Conservation (phyloP, 2,888 invertebrate species). For the Trypoxylon attenuatum region DNA sequence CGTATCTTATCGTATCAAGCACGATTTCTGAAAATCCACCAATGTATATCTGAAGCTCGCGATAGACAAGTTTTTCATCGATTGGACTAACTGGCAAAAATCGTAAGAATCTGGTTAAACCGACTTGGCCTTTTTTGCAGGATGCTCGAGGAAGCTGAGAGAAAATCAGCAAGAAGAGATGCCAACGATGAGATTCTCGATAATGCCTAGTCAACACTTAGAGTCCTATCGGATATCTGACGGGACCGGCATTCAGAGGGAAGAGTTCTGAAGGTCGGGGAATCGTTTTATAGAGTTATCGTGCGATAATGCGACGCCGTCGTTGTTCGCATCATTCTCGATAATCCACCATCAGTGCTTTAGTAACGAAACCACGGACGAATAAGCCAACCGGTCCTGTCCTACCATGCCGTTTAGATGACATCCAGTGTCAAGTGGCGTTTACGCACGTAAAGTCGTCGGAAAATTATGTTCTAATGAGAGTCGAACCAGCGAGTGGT, state of each 20-base stretch:
- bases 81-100: too few relatives aligned
- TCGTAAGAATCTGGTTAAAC: too few relatives aligned
- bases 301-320: slow-evolving; percentile 28
- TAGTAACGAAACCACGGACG: slow-evolving; percentile 15
- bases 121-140: slow-evolving; percentile 4
- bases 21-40: too few relatives aligned
- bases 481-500: neutral
- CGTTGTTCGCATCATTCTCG: slow-evolving; percentile 15
- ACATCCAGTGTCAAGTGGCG: neutral
- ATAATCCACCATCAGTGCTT: slow-evolving; percentile 37
- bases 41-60: too few relatives aligned
- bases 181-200: neutral
- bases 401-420: neutral
- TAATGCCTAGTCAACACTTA: slow-evolving; percentile 6
- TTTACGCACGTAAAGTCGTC: neutral
- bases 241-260: neutral
- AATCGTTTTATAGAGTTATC: slow-evolving; percentile 37
- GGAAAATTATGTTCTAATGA: slow-evolving; percentile 5
- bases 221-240: slow-evolving; percentile 25
- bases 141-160: neutral
- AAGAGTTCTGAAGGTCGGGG: slow-evolving; percentile 30
- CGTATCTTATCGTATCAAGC: too few relatives aligned
- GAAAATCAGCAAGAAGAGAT: neutral
- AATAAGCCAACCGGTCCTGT: slow-evolving; percentile 1
- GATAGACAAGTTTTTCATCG: too few relatives aligned